phyloP scores from a whole-genome alignment of 2,888 invertebrate species.

The Athalia rosae region DNA sequence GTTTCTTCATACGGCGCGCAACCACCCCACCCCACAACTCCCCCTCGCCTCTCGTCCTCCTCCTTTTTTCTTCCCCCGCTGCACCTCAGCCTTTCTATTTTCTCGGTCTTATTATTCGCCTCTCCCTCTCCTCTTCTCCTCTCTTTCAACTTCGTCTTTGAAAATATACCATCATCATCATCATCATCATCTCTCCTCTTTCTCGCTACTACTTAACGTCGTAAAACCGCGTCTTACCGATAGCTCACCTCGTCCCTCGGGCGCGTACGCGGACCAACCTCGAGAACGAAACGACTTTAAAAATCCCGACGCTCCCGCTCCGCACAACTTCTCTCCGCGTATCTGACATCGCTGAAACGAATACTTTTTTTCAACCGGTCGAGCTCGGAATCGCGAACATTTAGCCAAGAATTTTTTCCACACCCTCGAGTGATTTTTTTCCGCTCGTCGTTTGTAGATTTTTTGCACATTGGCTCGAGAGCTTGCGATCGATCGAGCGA shows the following conservation, averaged over 20 bases:
- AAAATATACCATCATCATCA: not conserved
- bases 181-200: conserved; percentile 35
- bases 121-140: conserved; percentile 47
- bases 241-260: conserved; percentile 42
- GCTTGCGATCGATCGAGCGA: conserved; percentile 60
- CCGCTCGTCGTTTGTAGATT: too few relatives aligned
- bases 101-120: conserved; percentile 48
- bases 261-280: not conserved
- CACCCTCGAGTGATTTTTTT: not conserved
- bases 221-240: conserved; percentile 37
- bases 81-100: conserved; percentile 40
- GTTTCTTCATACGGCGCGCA: conserved; percentile 60
- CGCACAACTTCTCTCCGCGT: conserved; percentile 11
- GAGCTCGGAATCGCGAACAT: not conserved
- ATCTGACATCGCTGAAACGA: conserved; percentile 26
- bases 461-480: too few relatives aligned
- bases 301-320: not conserved
- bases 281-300: not conserved
- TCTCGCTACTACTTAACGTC: conserved; percentile 33
- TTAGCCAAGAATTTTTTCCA: conserved; percentile 1
- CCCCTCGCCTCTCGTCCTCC: not conserved
- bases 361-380: conserved; percentile 32
- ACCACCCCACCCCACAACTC: not conserved
- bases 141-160: conserved; percentile 3
- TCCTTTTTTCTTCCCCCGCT: not conserved